Evolutionary conservation across 1,140 invertebrate genomes (phyloP).

Genomic region (Heliconius himera): DNA sequence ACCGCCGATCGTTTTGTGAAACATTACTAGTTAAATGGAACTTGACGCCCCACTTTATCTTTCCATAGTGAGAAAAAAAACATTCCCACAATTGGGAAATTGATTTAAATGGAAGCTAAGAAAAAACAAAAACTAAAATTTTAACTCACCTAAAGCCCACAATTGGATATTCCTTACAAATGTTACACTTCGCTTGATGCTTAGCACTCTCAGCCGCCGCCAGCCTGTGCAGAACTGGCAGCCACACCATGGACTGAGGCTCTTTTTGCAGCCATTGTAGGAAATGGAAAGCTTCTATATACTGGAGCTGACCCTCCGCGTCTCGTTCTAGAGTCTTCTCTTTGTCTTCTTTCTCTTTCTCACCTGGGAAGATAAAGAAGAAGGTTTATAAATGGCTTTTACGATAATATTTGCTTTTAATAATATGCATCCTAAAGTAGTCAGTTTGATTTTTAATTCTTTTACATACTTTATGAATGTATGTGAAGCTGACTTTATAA

Average conservation of each 20-base stretch:
- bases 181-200: slow-evolving; percentile 99
- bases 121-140: neutral
- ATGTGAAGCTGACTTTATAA: too few relatives aligned
- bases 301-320: slow-evolving; percentile 91
- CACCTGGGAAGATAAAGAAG: slow-evolving; percentile 11
- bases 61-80: neutral
- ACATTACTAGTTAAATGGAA: neutral
- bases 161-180: slow-evolving; percentile 99
- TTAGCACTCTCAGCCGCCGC: slow-evolving; percentile 96
- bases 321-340: slow-evolving; percentile 80
- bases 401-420: too few relatives aligned
- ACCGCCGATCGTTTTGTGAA: too few relatives aligned
- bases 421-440: too few relatives aligned
- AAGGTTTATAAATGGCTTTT: too few relatives aligned
- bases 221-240: slow-evolving; percentile 97
- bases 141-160: slow-evolving; percentile 91
- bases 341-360: slow-evolving; percentile 71
- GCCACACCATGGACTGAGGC: slow-evolving; percentile 98
- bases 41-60: neutral
- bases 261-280: slow-evolving; percentile 97
- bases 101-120: too few relatives aligned
- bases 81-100: neutral
- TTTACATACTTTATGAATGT: too few relatives aligned
- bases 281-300: slow-evolving; percentile 93
- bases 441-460: too few relatives aligned